Conservation (phyloP, 2,113 vertebrate species). For the Xiphophorus hellerii region DNA sequence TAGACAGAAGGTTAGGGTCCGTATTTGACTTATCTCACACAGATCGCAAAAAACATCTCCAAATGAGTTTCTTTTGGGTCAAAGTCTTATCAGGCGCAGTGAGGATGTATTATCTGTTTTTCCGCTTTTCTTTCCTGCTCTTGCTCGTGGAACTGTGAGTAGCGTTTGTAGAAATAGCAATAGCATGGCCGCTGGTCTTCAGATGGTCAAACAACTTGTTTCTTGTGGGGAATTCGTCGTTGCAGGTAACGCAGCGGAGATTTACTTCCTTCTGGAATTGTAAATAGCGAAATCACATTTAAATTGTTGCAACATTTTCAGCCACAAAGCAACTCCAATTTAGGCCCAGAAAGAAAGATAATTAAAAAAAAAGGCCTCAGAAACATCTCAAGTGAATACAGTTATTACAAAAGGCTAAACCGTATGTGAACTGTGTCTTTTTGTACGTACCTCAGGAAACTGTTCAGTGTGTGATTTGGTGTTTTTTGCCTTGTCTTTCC, state of each 20-base stretch:
- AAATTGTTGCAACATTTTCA: neutral
- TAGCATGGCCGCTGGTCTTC: slow-evolving; percentile 89
- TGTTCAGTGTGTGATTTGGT: slow-evolving; percentile 71
- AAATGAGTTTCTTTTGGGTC: neutral
- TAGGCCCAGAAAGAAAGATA: neutral
- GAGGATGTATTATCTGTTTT: slow-evolving; percentile 78
- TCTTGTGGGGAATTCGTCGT: slow-evolving; percentile 86
- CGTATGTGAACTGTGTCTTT: neutral
- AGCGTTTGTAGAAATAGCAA: slow-evolving; percentile 68
- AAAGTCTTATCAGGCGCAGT: neutral
- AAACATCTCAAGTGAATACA: neutral
- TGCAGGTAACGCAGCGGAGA: slow-evolving; percentile 87
- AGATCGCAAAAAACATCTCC: neutral
- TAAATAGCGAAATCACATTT: neutral
- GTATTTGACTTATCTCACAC: neutral
- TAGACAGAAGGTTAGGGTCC: neutral
- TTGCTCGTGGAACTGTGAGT: slow-evolving; percentile 61
- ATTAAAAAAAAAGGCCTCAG: neutral
- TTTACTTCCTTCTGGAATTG: slow-evolving; percentile 77
- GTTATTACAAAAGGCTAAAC: neutral
- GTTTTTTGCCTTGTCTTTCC: slow-evolving; percentile 86
- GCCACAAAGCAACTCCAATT: neutral
- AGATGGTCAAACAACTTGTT: slow-evolving; percentile 97
- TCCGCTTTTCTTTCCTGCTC: slow-evolving; percentile 89
- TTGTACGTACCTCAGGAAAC: slow-evolving; percentile 72